A percentile compares a stretch with the other conserved stretches of the same genome.
phyloP scores from a whole-genome alignment of 1,140 invertebrate species.

The Apis cerana region DNA sequence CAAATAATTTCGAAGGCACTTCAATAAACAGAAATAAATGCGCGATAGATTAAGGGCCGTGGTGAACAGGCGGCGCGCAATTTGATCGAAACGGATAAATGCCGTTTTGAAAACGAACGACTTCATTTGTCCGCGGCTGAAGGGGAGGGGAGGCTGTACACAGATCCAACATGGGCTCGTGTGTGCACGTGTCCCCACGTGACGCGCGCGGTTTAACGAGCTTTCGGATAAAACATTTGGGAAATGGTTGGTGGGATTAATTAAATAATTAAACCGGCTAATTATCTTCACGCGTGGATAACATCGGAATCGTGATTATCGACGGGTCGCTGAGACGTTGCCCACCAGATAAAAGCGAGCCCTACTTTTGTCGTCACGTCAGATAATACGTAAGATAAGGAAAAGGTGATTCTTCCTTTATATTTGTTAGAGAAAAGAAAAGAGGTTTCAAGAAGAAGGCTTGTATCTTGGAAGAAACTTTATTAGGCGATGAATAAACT shows the following conservation, averaged over 20 bases:
- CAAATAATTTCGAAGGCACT: constrained; percentile 49
- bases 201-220: constrained; percentile 72
- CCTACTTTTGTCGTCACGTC: no score
- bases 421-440: no score
- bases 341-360: no score
- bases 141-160: neutral
- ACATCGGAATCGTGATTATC: no score
- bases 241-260: constrained; percentile 75
- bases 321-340: no score
- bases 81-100: constrained; percentile 52
- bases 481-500: no score
- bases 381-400: no score
- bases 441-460: no score
- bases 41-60: constrained; percentile 40
- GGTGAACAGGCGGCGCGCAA: constrained; percentile 36
- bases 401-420: no score
- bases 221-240: constrained; percentile 75
- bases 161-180: neutral
- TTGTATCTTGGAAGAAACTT: no score
- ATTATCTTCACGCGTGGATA: constrained; percentile 64
- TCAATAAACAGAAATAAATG: constrained; percentile 49
- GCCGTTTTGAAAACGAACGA: constrained; percentile 51
- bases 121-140: constrained; percentile 35
- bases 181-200: neutral
- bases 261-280: constrained; percentile 78